phyloP scores from a whole-genome alignment of 2,113 vertebrate species.

The Aleadryas rufinucha region DNA sequence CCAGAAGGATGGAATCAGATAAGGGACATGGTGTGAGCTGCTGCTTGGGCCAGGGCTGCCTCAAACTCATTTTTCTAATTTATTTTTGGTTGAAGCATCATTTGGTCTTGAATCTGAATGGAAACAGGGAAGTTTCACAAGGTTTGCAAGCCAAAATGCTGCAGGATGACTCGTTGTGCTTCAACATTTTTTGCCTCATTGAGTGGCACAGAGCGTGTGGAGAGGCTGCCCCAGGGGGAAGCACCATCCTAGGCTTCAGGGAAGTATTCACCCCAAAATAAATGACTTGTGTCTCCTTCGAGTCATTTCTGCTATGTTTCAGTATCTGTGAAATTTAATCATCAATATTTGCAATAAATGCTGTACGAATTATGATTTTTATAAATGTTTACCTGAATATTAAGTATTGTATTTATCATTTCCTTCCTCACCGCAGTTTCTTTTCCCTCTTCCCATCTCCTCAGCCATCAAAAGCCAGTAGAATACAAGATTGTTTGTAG shows the following conservation, averaged over 20 bases:
- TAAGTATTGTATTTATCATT: not conserved
- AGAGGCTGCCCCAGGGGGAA: not conserved
- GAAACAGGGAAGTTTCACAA: not conserved
- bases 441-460: not conserved
- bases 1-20: not conserved
- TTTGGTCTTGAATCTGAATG: not conserved
- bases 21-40: not conserved
- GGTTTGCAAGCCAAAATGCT: not conserved
- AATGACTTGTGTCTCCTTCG: fast-evolving
- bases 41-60: not conserved
- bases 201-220: fast-evolving
- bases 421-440: not conserved
- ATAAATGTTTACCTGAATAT: not conserved
- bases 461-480: not conserved
- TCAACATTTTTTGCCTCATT: not conserved
- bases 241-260: not conserved
- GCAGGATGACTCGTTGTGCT: not conserved
- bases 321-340: not conserved
- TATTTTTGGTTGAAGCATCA: not conserved
- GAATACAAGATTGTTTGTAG: not conserved
- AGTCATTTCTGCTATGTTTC: not conserved
- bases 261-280: not conserved
- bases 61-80: not conserved
- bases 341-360: not conserved
- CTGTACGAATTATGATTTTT: not conserved